Evolutionary conservation across 92 coral and sea anemone species (phyloP), one percentile per base, ranked within the genome.

Genomic region (Parazoanthus swiftii): DNA sequence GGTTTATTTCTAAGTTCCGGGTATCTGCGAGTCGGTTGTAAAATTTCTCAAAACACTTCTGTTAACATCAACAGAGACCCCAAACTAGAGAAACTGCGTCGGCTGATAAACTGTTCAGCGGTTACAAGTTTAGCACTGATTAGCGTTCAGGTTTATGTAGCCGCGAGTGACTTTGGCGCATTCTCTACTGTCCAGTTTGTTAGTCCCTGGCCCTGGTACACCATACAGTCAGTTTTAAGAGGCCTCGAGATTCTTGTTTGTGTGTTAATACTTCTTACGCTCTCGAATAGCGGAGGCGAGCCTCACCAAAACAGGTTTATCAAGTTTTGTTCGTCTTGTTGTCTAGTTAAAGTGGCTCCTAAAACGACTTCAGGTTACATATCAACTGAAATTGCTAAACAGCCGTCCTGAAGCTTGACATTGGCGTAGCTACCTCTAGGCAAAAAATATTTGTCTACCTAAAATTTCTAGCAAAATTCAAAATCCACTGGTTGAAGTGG

Each of bases 191-290:
- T 74, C 16, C 77, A 37, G 35, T 84, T 67, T 14, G 74, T 79
- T 43, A 79, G 50, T 29, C 92, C 92, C 46, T 92, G 94, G 94
- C 89, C 91, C 59, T 92, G 94, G 94, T 86, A 85, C 50, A 63
- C 54, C 20, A 35, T 90, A 56, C 94, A 92, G 88, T 88, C 94
- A 11, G 77, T 89, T 75, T 84, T 76, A 20, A 90, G 94, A 6
- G 35, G 65, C 15, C 77, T 92, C 25, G 94, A 92, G 83, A 71
- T 92, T 42, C 76, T 71, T 76, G 88, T 92, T 89, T 89, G 86
- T 48, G 29, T 78, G 4, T 33, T 89, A 25, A 79, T 85, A 54
- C 43, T 79, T 42, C 37, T 79, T 33, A 76, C 80, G 20, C 46
- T 16, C 14, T 76, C 80, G 25, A 76, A 76, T 23, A 76, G 29